phyloP scores from a whole-genome alignment of 2,113 vertebrate species.

The Clarias batrachus region DNA sequence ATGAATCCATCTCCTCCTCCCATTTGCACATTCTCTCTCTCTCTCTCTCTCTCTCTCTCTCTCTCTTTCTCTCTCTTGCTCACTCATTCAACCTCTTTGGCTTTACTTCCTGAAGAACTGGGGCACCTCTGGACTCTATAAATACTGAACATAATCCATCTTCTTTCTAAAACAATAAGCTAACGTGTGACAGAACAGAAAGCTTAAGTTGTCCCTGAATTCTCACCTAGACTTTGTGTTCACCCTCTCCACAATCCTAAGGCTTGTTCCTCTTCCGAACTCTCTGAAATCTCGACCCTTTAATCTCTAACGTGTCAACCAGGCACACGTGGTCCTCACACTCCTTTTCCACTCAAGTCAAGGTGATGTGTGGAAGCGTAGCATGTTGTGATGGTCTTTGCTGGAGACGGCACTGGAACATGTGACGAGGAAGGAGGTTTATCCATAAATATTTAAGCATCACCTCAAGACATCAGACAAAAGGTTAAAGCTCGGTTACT shows the following conservation, averaged over 20 bases:
- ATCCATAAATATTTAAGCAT: not conserved
- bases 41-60: not conserved
- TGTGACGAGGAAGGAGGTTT: not conserved
- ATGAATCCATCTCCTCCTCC: not conserved
- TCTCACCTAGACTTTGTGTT: conserved; percentile 46
- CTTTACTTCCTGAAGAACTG: conserved; percentile 26
- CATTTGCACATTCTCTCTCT: not conserved
- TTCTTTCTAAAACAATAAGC: conserved; percentile 2
- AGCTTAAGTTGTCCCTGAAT: conserved; percentile 23
- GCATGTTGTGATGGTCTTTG: not conserved
- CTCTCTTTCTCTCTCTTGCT: not conserved
- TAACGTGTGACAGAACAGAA: conserved; percentile 8
- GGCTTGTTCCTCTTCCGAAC: not conserved
- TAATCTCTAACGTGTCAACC: not conserved
- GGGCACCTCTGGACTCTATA: conserved; percentile 44
- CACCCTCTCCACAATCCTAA: not conserved
- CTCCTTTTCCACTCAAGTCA: not conserved
- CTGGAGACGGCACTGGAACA: not conserved
- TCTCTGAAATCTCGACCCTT: not conserved
- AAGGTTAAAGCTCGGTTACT: not conserved
- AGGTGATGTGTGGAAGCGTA: too few species aligned
- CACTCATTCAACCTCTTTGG: conserved; percentile 1
- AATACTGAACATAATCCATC: conserved; percentile 36
- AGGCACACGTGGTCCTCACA: not conserved
- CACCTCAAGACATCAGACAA: not conserved